Conservation (phyloP, 2,113 vertebrate species). For the Leptocoma aspasia region DNA sequence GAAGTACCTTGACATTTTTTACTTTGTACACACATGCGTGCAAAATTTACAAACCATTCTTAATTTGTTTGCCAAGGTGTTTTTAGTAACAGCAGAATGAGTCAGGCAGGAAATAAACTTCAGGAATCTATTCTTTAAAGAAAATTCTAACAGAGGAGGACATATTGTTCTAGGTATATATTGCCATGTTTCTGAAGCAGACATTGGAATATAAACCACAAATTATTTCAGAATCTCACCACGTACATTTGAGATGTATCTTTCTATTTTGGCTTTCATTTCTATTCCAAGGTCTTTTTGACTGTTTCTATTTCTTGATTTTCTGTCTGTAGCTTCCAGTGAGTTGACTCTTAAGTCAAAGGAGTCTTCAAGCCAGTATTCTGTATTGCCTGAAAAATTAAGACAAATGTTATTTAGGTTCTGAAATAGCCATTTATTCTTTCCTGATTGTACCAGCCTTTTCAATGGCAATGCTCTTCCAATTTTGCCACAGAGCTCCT, state of each 20-base stretch:
- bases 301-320: neutral
- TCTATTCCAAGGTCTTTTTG: neutral
- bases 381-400: neutral
- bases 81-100: neutral
- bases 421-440: neutral
- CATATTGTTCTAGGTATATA: neutral
- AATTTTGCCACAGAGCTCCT: neutral
- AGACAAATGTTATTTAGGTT: neutral
- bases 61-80: neutral
- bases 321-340: neutral
- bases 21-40: neutral
- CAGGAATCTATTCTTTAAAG: neutral
- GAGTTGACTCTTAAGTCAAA: neutral
- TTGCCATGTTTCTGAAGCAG: neutral
- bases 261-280: neutral
- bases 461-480: neutral
- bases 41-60: neutral
- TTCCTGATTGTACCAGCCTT: neutral
- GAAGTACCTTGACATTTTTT: neutral
- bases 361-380: neutral
- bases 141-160: neutral
- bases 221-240: neutral
- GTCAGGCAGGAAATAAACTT: neutral
- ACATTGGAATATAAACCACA: rapidly evolving
- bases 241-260: neutral